Conservation (phyloP, 2,888 invertebrate species). For the Actias luna region DNA sequence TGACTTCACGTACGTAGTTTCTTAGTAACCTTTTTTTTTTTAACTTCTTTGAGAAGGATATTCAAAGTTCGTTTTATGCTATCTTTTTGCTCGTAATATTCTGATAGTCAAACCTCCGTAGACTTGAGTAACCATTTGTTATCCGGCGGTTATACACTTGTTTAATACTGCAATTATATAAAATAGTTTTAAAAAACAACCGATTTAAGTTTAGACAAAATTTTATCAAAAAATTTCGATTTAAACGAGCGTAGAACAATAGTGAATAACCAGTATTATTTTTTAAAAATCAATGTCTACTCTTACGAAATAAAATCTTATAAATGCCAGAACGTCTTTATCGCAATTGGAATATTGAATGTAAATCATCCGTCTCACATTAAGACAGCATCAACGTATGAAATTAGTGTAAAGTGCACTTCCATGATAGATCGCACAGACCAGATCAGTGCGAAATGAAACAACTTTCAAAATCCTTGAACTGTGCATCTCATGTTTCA, state of each 20-base stretch:
- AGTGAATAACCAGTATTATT: background rate
- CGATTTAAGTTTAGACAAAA: too few relatives aligned
- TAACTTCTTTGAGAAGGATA: too few relatives aligned
- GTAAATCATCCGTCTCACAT: background rate
- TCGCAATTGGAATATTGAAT: conserved; percentile 9
- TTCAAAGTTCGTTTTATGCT: too few relatives aligned
- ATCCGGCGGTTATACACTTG: too few relatives aligned
- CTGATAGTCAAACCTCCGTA: too few relatives aligned
- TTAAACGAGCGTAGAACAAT: background rate
- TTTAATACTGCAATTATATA: too few relatives aligned
- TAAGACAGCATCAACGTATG: background rate
- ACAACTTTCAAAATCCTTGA: conserved; percentile 18
- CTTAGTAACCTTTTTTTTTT: too few relatives aligned
- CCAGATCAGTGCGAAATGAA: conserved; percentile 10
- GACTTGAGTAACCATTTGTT: too few relatives aligned
- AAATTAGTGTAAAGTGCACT: background rate
- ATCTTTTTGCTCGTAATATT: too few relatives aligned
- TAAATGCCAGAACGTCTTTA: background rate
- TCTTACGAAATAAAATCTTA: background rate
- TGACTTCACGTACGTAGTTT: too few relatives aligned
- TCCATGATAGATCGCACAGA: conserved; percentile 9
- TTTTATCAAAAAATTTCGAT: too few relatives aligned
- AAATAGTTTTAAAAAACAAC: too few relatives aligned
- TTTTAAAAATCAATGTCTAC: background rate
- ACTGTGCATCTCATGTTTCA: conserved; percentile 9